These are phyloP conservation scores for Gallinago nigripennis DNA, from an alignment of 2,797 vertebrate genomes.

Conservation along the genomic window DNA sequence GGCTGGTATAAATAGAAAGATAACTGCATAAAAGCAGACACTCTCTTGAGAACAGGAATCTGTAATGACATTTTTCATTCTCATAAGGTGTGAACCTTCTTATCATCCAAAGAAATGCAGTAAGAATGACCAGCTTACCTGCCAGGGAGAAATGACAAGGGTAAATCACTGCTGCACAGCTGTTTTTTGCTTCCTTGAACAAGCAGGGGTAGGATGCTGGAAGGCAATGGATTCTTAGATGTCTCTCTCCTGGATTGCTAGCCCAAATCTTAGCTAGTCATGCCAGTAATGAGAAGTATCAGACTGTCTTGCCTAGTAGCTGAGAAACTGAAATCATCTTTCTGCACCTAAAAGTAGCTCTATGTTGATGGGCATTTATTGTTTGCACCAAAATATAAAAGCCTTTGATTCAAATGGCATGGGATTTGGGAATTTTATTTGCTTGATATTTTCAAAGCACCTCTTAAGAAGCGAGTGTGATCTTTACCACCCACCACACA, in stretches of 20 bases:
- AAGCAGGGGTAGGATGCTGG: not conserved
- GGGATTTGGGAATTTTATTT: not conserved
- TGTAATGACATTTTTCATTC: not conserved
- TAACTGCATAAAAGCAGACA: not conserved
- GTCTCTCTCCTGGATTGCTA: not conserved
- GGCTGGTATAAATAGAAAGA: not conserved
- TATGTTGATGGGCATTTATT: not conserved
- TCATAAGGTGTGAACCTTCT: not conserved
- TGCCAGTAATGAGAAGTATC: not conserved
- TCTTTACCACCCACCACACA: not conserved
- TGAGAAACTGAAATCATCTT: not conserved
- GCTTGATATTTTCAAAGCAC: not conserved
- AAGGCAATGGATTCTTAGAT: not conserved
- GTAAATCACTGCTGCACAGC: not conserved
- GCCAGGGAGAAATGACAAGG: not conserved
- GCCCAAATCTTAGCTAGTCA: not conserved
- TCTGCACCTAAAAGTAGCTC: not conserved
- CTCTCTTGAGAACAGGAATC: not conserved
- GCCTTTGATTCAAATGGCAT: not conserved
- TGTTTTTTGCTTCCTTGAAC: not conserved
- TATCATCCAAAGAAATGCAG: not conserved
- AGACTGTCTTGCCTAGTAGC: not conserved
- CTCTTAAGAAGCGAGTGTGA: not conserved
- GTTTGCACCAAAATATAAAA: not conserved
- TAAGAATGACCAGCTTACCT: not conserved